These are phyloP conservation scores for Geococcyx californianus DNA, from an alignment of 2,113 vertebrate genomes.

Conservation along the genomic window DNA sequence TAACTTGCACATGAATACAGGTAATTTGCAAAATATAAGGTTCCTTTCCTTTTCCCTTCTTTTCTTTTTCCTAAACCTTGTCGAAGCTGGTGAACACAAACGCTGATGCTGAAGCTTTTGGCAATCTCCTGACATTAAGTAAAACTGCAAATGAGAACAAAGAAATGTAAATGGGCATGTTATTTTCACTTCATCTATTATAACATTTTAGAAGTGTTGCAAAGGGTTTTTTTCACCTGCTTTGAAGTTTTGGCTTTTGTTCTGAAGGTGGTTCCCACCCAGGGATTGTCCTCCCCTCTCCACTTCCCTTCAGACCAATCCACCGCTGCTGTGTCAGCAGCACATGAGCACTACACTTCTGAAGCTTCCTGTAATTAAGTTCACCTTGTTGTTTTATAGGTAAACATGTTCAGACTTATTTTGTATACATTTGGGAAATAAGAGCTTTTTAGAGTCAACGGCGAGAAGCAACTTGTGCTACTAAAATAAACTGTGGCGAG, in stretches of 20 bases:
- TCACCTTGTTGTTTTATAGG: conserved; percentile 43
- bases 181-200: conserved; percentile 47
- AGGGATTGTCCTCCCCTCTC: conserved; percentile 15
- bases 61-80: neutral
- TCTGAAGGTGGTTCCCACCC: conserved; percentile 37
- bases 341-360: conserved; percentile 5
- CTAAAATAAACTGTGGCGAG: conserved; percentile 19
- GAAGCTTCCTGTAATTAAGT: conserved; percentile 55
- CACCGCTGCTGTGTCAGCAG: conserved; percentile 54
- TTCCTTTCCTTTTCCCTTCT: neutral
- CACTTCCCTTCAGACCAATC: neutral
- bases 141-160: conserved; percentile 49
- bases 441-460: conserved; percentile 4
- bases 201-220: conserved; percentile 23
- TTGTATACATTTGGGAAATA: conserved; percentile 47
- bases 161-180: conserved; percentile 62
- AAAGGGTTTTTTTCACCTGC: neutral
- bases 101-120: conserved; percentile 49
- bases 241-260: conserved; percentile 51
- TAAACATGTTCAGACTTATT: conserved; percentile 57
- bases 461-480: neutral
- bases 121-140: conserved; percentile 61
- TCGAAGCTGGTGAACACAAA: neutral
- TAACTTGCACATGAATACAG: neutral
- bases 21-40: neutral